Conservation (phyloP, 2,888 invertebrate species). For the Catocala fraxini region DNA sequence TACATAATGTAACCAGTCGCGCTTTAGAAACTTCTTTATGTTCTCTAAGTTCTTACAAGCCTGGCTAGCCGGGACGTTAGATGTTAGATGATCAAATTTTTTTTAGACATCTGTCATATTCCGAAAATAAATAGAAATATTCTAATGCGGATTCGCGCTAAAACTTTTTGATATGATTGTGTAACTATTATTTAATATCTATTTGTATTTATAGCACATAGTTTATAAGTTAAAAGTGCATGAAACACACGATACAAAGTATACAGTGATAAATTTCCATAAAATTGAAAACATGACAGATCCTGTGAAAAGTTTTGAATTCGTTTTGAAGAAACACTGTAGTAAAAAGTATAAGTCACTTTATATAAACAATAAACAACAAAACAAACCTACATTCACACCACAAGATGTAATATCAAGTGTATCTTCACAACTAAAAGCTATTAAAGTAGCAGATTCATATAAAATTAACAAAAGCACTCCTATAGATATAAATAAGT, state of each 20-base stretch:
- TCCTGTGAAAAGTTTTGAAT: conserved; percentile 55
- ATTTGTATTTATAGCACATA: neutral
- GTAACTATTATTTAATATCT: neutral
- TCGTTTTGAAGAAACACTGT: conserved; percentile 52
- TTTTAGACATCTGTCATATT: conserved; percentile 5
- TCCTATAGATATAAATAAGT: conserved; percentile 35
- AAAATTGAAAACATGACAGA: conserved; percentile 29
- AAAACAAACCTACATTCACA: conserved; percentile 33
- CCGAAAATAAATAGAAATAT: conserved; percentile 21
- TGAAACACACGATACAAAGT: neutral
- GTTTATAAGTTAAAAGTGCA: neutral
- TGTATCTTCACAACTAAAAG: conserved; percentile 69
- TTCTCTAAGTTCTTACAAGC: no score
- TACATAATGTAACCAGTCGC: no score
- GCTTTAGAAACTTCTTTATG: no score
- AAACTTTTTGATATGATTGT: conserved; percentile 8
- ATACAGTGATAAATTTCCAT: no score
- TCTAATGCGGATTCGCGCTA: conserved; percentile 22
- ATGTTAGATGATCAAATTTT: conserved; percentile 8
- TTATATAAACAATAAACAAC: conserved; percentile 50
- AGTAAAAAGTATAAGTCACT: conserved; percentile 45
- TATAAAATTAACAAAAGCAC: conserved; percentile 32
- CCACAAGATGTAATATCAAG: conserved; percentile 65
- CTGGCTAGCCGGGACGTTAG: no score
- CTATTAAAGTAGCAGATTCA: conserved; percentile 68